Percentiles rank a stretch among this genome's conserved stretches.
phyloP scores from a whole-genome alignment of 2,113 vertebrate species.

The Lampris incognitus region DNA sequence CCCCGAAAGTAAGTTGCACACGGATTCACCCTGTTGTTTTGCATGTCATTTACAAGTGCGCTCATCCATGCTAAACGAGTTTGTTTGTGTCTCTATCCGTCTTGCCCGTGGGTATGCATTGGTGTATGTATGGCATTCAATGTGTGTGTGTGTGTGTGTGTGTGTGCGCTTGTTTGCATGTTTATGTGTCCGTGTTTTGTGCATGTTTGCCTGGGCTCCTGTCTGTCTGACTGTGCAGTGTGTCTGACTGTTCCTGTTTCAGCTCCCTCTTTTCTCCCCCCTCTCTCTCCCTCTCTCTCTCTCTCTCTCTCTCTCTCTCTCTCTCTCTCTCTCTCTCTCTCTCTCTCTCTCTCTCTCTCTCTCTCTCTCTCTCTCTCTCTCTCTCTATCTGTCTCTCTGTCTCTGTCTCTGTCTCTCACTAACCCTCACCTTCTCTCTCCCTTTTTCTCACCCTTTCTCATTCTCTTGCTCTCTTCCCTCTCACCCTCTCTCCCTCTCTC shows the following conservation, averaged over 20 bases:
- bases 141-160: constrained; percentile 38
- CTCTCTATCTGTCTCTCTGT: constrained; percentile 24
- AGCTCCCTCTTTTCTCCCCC: not conserved
- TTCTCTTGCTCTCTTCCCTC: constrained; percentile 37
- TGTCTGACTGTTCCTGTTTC: constrained; percentile 62
- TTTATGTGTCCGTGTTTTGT: constrained; percentile 5
- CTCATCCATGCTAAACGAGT: constrained; percentile 33
- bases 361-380: constrained; percentile 41
- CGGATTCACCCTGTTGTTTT: constrained; percentile 63
- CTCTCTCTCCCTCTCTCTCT: constrained; percentile 21
- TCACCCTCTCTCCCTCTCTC: constrained; percentile 59
- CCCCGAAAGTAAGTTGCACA: constrained; percentile 26
- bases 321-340: constrained; percentile 30
- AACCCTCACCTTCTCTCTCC: constrained; percentile 33
- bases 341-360: constrained; percentile 46
- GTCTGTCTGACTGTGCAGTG: constrained; percentile 61
- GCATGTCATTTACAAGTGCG: constrained; percentile 69
- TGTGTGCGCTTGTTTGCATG: constrained; percentile 16
- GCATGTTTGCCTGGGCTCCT: constrained; percentile 50
- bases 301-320: constrained; percentile 45
- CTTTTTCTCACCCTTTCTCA: constrained; percentile 31
- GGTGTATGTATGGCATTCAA: constrained; percentile 26
- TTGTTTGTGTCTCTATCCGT: constrained; percentile 45
- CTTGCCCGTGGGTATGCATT: constrained; percentile 38
- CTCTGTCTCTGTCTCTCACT: constrained; percentile 44